Evolutionary conservation across 2,113 vertebrate species (phyloP).

Genomic region (Pantherophis guttatus): DNA sequence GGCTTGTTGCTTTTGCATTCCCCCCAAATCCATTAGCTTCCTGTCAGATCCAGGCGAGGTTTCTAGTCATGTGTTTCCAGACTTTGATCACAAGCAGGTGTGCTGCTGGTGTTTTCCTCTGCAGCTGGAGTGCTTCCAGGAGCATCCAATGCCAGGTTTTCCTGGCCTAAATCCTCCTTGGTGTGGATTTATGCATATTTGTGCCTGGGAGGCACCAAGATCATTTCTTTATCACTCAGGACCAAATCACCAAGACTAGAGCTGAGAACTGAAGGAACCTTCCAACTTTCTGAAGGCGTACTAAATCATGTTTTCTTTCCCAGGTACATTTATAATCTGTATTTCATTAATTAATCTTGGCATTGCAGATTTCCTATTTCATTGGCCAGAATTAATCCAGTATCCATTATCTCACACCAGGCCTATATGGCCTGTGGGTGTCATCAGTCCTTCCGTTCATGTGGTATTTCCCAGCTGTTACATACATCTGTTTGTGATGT

Average conservation of each 20-base stretch:
- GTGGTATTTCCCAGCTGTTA: background rate
- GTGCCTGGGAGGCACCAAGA: background rate
- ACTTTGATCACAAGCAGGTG: background rate
- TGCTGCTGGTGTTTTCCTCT: background rate
- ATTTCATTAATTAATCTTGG: background rate
- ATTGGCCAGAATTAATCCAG: background rate
- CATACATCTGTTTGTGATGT: background rate
- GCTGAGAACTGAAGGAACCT: background rate
- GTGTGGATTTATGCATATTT: background rate
- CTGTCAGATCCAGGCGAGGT: background rate
- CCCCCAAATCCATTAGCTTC: background rate
- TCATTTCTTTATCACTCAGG: background rate
- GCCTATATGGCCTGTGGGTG: background rate
- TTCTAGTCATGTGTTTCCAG: background rate
- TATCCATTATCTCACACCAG: background rate
- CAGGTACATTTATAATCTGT: background rate
- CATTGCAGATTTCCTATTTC: background rate
- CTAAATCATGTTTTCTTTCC: background rate
- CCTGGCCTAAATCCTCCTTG: background rate
- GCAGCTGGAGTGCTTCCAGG: background rate
- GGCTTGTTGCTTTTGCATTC: background rate
- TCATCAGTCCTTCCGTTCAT: background rate
- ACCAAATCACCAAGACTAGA: background rate
- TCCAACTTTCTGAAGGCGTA: background rate
- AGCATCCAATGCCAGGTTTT: background rate